Evolutionary conservation across 1,140 invertebrate genomes (phyloP).

Genomic region (Babylonia areolata): DNA sequence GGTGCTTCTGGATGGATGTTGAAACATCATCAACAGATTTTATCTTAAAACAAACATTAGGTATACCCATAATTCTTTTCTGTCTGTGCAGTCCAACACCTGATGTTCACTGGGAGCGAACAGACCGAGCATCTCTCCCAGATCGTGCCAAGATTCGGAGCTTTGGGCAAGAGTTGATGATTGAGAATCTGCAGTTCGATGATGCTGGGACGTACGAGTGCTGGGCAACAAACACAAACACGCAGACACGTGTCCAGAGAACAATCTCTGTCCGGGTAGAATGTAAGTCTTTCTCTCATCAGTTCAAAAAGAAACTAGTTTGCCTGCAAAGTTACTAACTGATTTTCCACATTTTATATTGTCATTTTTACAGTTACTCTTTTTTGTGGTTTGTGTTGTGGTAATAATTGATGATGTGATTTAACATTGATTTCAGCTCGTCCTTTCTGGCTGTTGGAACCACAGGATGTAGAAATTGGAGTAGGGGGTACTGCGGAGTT

Average conservation of each 20-base stretch:
- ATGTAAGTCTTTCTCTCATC: conserved; percentile 54
- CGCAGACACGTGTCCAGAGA: conserved; percentile 50
- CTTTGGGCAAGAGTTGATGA: conserved; percentile 68
- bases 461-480: conserved; percentile 88
- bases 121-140: conserved; percentile 47
- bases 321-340: too few relatives aligned
- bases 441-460: conserved; percentile 92
- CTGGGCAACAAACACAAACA: conserved; percentile 64
- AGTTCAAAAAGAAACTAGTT: too few relatives aligned
- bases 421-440: conserved; percentile 52
- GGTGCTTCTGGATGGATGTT: too few relatives aligned
- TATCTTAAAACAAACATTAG: too few relatives aligned
- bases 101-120: conserved; percentile 64
- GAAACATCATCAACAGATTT: too few relatives aligned
- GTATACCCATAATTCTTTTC: too few relatives aligned
- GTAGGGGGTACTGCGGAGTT: conserved; percentile 94
- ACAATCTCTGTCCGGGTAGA: conserved; percentile 61
- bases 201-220: conserved; percentile 71
- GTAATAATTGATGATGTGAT: too few relatives aligned
- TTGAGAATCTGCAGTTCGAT: conserved; percentile 57
- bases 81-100: conserved; percentile 63
- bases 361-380: too few relatives aligned
- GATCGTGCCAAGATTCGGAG: conserved; percentile 52
- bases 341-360: not conserved
- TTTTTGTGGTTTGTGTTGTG: too few relatives aligned